These are phyloP conservation scores for Mamestra configurata DNA, from an alignment of 1,140 invertebrate species.

Conservation along the genomic window DNA sequence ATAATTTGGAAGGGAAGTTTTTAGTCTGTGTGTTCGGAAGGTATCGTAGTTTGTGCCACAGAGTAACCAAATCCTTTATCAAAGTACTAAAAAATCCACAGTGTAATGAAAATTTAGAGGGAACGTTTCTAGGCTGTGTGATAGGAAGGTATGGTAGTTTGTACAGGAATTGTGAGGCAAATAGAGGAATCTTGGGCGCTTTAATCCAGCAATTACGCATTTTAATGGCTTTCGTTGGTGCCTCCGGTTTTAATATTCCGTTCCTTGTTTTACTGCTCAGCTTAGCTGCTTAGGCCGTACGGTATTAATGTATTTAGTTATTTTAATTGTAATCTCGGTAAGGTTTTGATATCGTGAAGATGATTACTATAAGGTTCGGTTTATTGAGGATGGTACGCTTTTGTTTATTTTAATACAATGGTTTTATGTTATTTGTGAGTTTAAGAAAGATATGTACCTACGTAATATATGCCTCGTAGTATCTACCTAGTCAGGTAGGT, in stretches of 20 bases:
- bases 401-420: background rate
- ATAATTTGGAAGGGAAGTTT: no score
- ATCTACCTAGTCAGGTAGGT: no score
- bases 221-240: slow-evolving; percentile 84
- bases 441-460: no score
- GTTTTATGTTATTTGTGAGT: no score
- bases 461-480: no score
- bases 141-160: slow-evolving; percentile 58
- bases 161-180: slow-evolving; percentile 67
- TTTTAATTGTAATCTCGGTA: slow-evolving; percentile 66
- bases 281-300: slow-evolving; percentile 68
- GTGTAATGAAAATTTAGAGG: slow-evolving; percentile 8
- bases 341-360: slow-evolving; percentile 31
- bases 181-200: slow-evolving; percentile 85
- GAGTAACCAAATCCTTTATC: slow-evolving; percentile 59
- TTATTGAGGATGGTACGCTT: background rate
- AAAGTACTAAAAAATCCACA: no score
- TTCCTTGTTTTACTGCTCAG: slow-evolving; percentile 82
- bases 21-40: no score
- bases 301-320: slow-evolving; percentile 80
- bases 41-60: no score
- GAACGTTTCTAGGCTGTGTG: slow-evolving; percentile 58
- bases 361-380: slow-evolving; percentile 2
- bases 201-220: slow-evolving; percentile 87
- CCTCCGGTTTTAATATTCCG: slow-evolving; percentile 84